Base-by-base conservation (phyloP, 23 tunicate genomes). In the Botrylloides violaceus region DNA sequence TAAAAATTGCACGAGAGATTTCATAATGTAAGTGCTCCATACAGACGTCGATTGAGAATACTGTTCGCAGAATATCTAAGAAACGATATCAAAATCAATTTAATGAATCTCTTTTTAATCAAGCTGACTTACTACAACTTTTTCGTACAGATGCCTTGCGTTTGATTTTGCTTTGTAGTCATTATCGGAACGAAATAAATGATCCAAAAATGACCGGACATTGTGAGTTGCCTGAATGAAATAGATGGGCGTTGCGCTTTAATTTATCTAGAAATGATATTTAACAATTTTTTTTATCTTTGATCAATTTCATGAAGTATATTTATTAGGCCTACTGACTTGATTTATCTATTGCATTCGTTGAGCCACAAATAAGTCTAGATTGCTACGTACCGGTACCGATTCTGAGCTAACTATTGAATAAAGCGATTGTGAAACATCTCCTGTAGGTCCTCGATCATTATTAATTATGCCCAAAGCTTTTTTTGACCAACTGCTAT, bases 101-200 rank as follows among this genome's bases (percentile, higher is more conserved):
- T 39, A 47, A 9, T 70, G 18, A 22, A 47, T 70, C 65, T 26
- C 71, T 9, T 26, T 20, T 24, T 9, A 59, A 59, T 59, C 2
- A 9, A 57, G 29, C 1, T 32, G 30, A 28, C 36, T 21, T 58
- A 79, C 83, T 70, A 68, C 76, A 7, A 79, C 76, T 57, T 58
- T 56, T 34, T 79, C 83, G 38, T 79, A 79, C 37, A 79, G 35
- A 35, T 50, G 66, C 58, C 83, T 79, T 23, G 83, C 83, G 26
- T 79, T 49, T 5, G 83, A 29, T 58, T 79, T 79, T 3, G 75
- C 66, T 25, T 35, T 21, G 38, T 79, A 79, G 15, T 57, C 37
- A 29, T 50, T 68, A 21, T 79, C 25, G 5, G 66, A 20, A 30
- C 59, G 76, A 71, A 79, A 79, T 27, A 79, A 47, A 22, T 38